Evolutionary conservation across 2,888 invertebrate species (phyloP), one percentile per base, ranked within the genome.

Genomic region (Brachylomia viminalis): DNA sequence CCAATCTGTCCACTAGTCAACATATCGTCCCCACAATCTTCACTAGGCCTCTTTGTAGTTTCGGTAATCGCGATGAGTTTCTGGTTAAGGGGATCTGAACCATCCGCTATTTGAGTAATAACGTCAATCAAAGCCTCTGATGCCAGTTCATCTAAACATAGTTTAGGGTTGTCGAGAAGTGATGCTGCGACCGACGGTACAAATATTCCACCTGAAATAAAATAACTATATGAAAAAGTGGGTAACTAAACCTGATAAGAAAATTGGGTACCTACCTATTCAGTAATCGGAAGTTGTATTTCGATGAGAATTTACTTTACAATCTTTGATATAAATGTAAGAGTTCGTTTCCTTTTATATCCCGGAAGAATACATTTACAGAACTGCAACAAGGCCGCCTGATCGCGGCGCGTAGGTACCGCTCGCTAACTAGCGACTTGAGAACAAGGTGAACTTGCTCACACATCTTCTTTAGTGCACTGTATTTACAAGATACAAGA

Each of bases 71-170:
- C 94, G 66, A 95, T 92, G 56, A 94, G 85, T 93, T 92, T 97
- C 93, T 96, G 97, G 84, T 97, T 97, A 27, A 97, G 92, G 11
- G 97, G 97, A 90, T 97, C 97, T 66, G 96, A 95, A 47, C 97
- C 97, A 83, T 97, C 97, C 11, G 96, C 94, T 87, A 97, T 97
- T 93, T 97, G 97, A 68, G 95, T 95, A 81, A 97, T 93, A 66
- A 97, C 96, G 91, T 98, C 98, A 97, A 97, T 97, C 65, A 98
- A 92, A 69, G 97, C 97, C 92, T 97, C 97, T 52, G 97, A 97
- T 73, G 97, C 97, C 72, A 98, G 92, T 89, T 97, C 97, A 82
- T 95, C 95, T 92, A 91, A 95, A 93, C 90, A 93, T 84, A 95
- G 89, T 90, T 93, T 94, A 89, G 96, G 96, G 88, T 96, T 97